These are phyloP conservation scores for Trichogramma pretiosum DNA, from an alignment of 1,140 invertebrate genomes.

Conservation along the genomic window DNA sequence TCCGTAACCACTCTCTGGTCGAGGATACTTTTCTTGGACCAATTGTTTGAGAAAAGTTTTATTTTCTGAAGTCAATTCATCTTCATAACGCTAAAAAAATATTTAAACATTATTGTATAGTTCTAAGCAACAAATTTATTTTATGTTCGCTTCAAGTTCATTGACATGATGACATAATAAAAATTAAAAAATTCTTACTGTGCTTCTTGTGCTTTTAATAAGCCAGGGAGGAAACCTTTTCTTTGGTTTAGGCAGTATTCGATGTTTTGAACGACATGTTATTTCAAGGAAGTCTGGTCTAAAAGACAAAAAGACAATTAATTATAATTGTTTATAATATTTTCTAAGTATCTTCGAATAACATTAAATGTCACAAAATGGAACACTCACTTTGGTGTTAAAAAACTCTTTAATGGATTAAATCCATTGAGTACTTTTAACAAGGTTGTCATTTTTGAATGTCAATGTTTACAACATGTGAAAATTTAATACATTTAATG, in stretches of 20 bases:
- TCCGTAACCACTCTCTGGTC: slow-evolving; percentile 37
- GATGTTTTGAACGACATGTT: slow-evolving; percentile 13
- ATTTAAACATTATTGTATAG: slow-evolving; percentile 15
- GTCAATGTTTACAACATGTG: neutral
- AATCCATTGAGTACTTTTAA: slow-evolving; percentile 22
- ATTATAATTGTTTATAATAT: slow-evolving; percentile 4
- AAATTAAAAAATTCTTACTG: slow-evolving; percentile 41
- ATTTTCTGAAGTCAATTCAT: slow-evolving; percentile 71
- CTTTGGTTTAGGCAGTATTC: slow-evolving; percentile 31
- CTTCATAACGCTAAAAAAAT: slow-evolving; percentile 50
- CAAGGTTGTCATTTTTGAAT: slow-evolving; percentile 26
- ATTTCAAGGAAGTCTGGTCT: slow-evolving; percentile 15
- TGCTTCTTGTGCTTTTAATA: slow-evolving; percentile 42
- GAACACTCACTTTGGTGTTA: slow-evolving; percentile 28
- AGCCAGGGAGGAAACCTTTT: slow-evolving; percentile 52
- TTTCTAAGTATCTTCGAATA: slow-evolving; percentile 7
- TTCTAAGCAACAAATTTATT: neutral
- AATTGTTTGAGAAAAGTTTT: slow-evolving; percentile 73
- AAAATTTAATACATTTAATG: too few relatives aligned
- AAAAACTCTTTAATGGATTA: slow-evolving; percentile 24
- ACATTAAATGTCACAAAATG: neutral
- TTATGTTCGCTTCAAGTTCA: neutral
- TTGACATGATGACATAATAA: neutral
- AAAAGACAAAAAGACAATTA: neutral
- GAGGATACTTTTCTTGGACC: slow-evolving; percentile 55